These are phyloP conservation scores for Synergus laeviventris DNA, from an alignment of 2,888 invertebrate species.

Conservation along the genomic window DNA sequence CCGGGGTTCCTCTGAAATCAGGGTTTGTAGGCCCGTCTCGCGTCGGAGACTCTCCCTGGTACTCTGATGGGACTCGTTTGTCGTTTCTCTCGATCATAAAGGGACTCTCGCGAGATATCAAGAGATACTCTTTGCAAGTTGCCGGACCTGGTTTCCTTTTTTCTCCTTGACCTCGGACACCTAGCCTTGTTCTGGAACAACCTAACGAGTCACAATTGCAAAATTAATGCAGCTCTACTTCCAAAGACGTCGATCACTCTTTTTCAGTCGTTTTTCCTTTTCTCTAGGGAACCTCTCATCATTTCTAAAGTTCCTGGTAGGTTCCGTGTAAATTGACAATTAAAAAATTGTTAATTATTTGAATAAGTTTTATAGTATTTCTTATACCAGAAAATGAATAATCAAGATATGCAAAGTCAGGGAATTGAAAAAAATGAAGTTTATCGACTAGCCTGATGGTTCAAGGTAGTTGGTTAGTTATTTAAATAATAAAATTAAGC, in stretches of 20 bases:
- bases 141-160: constrained; percentile 56
- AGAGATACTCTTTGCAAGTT: neutral
- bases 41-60: constrained; percentile 19
- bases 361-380: too few species aligned
- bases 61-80: neutral
- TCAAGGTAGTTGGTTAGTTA: too few species aligned
- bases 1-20: constrained; percentile 32
- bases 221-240: constrained; percentile 65
- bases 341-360: too few species aligned
- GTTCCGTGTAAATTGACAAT: neutral
- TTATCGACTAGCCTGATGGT: too few species aligned
- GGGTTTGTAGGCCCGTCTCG: constrained; percentile 40
- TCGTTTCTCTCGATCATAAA: constrained; percentile 18
- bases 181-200: constrained; percentile 66
- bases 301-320: constrained; percentile 39
- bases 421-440: too few species aligned
- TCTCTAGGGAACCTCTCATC: constrained; percentile 42
- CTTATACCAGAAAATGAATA: too few species aligned
- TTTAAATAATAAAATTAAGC: too few species aligned
- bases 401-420: too few species aligned
- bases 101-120: constrained; percentile 32
- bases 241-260: constrained; percentile 55
- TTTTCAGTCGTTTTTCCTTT: constrained; percentile 58
- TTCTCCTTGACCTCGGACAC: constrained; percentile 51
- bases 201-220: constrained; percentile 65